Evolutionary conservation across 2,113 vertebrate genomes (phyloP).

Genomic region (Sula dactylatra): DNA sequence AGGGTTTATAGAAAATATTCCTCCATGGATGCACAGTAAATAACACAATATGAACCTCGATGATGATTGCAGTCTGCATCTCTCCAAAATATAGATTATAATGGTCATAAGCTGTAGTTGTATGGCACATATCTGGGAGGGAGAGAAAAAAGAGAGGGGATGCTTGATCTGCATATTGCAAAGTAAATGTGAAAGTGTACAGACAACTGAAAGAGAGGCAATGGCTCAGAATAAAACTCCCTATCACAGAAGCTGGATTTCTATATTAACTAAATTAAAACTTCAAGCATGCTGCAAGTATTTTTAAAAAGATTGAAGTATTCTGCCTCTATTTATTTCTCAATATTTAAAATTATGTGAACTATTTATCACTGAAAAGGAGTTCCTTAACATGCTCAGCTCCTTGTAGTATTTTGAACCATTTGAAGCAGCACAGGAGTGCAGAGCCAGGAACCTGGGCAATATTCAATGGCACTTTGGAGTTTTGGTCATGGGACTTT

Average conservation of each 20-base stretch:
- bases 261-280: neutral
- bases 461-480: neutral
- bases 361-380: neutral
- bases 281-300: neutral
- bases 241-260: neutral
- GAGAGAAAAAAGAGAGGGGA: neutral
- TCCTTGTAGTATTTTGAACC: neutral
- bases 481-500: neutral
- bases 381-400: neutral
- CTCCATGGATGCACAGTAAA: neutral
- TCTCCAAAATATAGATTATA: neutral
- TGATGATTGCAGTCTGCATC: neutral
- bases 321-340: neutral
- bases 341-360: neutral
- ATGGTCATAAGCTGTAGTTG: neutral
- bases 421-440: neutral
- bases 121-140: neutral
- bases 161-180: neutral
- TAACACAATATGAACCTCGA: fast-evolving
- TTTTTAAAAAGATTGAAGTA: neutral
- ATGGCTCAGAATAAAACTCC: neutral
- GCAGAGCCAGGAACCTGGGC: neutral
- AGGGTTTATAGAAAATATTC: neutral
- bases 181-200: neutral
- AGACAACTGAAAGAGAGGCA: neutral